Percentiles rank a stretch among this genome's conserved stretches.
phyloP scores from a whole-genome alignment of 2,888 invertebrate species.

The Leucophenga montana region DNA sequence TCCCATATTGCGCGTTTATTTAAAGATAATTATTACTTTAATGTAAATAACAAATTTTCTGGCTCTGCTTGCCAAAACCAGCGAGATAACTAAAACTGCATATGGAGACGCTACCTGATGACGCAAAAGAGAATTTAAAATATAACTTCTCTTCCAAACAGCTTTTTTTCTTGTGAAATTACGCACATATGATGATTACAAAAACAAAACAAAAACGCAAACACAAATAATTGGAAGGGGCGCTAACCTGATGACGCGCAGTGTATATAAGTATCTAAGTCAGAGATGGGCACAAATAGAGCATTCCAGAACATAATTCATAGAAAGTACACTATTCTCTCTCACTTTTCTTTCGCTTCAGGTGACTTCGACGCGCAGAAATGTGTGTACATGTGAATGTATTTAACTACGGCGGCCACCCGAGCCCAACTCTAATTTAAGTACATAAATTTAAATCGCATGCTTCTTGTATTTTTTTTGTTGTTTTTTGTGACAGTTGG shows the following conservation, averaged over 20 bases:
- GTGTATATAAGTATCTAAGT: no score
- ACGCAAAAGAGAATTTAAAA: constrained; percentile 8
- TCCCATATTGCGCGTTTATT: constrained; percentile 20
- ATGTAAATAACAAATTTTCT: constrained; percentile 11
- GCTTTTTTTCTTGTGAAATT: background rate
- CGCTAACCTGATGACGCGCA: constrained; percentile 19
- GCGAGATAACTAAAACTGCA: background rate
- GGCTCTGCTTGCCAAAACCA: background rate
- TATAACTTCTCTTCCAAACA: background rate
- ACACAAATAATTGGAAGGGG: background rate
- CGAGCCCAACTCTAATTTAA: no score
- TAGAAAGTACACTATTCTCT: no score
- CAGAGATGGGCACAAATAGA: no score
- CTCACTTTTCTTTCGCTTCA: no score
- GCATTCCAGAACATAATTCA: no score
- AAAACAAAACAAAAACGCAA: constrained; percentile 17
- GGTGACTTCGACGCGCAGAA: no score
- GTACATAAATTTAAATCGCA: background rate
- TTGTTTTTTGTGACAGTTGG: background rate
- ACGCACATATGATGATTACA: background rate
- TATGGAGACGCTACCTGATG: constrained; percentile 13
- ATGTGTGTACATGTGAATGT: no score
- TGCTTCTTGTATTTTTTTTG: background rate
- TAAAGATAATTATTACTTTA: constrained; percentile 20
- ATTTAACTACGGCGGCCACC: no score